These are phyloP conservation scores for Notothenia coriiceps DNA, from an alignment of 2,113 vertebrate species.

Conservation along the genomic window DNA sequence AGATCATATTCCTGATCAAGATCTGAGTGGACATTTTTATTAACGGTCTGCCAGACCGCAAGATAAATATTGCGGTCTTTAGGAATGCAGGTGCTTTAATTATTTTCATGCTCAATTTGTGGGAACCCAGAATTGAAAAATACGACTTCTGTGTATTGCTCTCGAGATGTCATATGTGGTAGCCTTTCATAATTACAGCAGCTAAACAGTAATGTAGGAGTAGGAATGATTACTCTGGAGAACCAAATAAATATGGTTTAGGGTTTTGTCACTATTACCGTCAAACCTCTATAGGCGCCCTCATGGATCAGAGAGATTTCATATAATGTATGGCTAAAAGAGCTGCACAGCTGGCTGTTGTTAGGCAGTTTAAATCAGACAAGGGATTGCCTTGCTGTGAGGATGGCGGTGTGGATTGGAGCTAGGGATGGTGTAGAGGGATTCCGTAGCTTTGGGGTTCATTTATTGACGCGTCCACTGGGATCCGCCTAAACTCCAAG, in stretches of 20 bases:
- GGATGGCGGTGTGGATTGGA: constrained; percentile 50
- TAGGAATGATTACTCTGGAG: constrained; percentile 13
- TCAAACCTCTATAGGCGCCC: constrained; percentile 49
- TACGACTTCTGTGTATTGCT: constrained; percentile 49
- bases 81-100: constrained; percentile 79
- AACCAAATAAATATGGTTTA: constrained; percentile 50
- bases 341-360: constrained; percentile 55
- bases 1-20: constrained; percentile 75
- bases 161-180: constrained; percentile 42
- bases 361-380: constrained; percentile 46
- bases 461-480: constrained; percentile 62
- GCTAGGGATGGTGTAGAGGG: constrained; percentile 43
- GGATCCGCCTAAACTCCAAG: constrained; percentile 63
- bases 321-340: constrained; percentile 37
- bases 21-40: constrained; percentile 82
- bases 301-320: constrained; percentile 58
- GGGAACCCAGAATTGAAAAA: constrained; percentile 60
- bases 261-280: constrained; percentile 40
- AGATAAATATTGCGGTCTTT: constrained; percentile 74
- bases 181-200: constrained; percentile 11
- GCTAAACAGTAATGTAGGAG: constrained; percentile 12
- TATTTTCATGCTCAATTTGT: constrained; percentile 80
- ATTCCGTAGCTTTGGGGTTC: constrained; percentile 61
- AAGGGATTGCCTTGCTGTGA: constrained; percentile 55
- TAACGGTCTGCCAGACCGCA: constrained; percentile 71